Conservation (phyloP, 2,113 vertebrate species). For the Prochilodus magdalenae region DNA sequence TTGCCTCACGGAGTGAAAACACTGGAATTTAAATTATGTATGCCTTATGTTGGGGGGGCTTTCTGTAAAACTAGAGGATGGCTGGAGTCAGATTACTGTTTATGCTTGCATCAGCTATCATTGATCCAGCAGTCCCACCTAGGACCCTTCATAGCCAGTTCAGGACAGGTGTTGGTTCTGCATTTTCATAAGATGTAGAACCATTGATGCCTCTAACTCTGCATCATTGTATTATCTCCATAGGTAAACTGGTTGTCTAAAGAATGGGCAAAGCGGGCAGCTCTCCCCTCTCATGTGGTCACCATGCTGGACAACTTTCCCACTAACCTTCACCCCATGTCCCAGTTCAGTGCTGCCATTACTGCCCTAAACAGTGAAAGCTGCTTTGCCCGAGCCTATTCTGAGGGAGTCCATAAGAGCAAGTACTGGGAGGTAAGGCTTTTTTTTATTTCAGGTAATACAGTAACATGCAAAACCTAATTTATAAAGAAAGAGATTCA, state of each 20-base stretch:
- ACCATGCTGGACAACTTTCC: constrained; percentile 99
- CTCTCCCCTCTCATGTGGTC: constrained; percentile 95
- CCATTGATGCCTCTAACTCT: too few species aligned
- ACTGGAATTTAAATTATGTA: too few species aligned
- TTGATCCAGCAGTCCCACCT: too few species aligned
- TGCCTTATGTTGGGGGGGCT: too few species aligned
- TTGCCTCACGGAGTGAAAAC: too few species aligned
- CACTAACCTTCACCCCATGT: constrained; percentile 97
- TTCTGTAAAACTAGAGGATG: too few species aligned
- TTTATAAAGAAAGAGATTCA: too few species aligned
- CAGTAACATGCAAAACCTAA: background rate
- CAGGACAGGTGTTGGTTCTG: too few species aligned
- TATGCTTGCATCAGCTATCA: too few species aligned
- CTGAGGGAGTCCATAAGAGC: constrained; percentile 89
- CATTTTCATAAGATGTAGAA: too few species aligned
- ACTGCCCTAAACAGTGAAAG: constrained; percentile 98
- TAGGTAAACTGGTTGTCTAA: constrained; percentile 92
- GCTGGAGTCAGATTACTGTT: too few species aligned
- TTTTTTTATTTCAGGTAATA: background rate
- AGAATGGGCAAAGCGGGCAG: constrained; percentile 95
- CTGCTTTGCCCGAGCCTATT: constrained; percentile 90
- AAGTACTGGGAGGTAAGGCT: constrained; percentile 95
- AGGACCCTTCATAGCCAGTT: too few species aligned
- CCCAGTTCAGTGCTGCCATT: constrained; percentile 93
- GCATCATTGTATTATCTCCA: background rate